Evolutionary conservation across 2,113 vertebrate genomes (phyloP), one percentile per base, ranked within the genome.

Genomic region (Hippolais icterina): DNA sequence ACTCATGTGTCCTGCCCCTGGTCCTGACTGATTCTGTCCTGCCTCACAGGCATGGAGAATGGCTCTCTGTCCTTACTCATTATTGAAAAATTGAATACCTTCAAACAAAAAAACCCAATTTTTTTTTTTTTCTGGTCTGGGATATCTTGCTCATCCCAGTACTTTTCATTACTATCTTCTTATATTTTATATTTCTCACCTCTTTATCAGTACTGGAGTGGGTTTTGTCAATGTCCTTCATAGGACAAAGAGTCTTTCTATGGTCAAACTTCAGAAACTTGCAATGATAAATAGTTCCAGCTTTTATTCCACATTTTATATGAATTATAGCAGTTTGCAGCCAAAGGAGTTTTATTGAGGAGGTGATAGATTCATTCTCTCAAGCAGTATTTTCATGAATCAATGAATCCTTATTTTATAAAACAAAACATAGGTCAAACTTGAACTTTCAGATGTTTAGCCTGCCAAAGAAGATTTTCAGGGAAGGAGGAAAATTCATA

Each of bases 1-100:
- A 53, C 0, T 2, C 3, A 5, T 2, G 0, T 22, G 27, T 49
- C 56, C 52, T 74, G 15, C 21, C 9, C 2, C 21, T 9, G 12
- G 6, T 76, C 24, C 25, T 54, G 44, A 50, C 5, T 29, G 33
- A 33, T 59, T 87, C 39, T 44, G 8, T 50, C 57, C 60, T 66
- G 60, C 24, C 27, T 84, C 33, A 64, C 10, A 52, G 37, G 9
- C 19, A 42, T 31, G 20, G 37, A 69, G n/a, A 56, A 61, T 33
- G 16, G 17, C 9, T 63, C 12, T 60, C 11, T 83, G 5, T 39
- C 33, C 29, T 71, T 46, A 54, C 3, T 37, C 15, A 16, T 22
- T 66, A 44, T 1, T 50, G 28, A 49, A 87, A 81, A 83, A 64
- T 31, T 3, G 39, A 53, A 39, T 28, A 57, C 25, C 5, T 53